Percentiles rank a stretch among this genome's conserved stretches.
Evolutionary conservation across 2,113 vertebrate genomes (phyloP).

Genomic region (Arenaria interpres): DNA sequence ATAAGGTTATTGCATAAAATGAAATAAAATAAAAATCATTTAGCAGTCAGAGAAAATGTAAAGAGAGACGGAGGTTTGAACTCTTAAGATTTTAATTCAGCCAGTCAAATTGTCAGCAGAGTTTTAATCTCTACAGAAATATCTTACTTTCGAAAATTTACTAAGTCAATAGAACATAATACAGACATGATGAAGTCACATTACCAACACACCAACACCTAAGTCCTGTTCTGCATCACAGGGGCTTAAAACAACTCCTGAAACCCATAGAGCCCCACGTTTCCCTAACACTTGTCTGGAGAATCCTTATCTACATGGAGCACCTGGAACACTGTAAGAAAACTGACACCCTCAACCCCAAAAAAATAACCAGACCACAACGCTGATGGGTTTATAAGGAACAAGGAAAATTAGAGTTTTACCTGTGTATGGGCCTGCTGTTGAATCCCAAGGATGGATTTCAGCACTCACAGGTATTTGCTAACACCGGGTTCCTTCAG

Average conservation of each 20-base stretch:
- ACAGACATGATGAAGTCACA: fast-evolving
- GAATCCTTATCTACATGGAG: background rate
- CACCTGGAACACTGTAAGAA: background rate
- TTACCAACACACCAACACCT: background rate
- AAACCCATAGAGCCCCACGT: fast-evolving
- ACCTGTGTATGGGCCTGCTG: background rate
- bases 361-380: background rate
- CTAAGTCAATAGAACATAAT: background rate
- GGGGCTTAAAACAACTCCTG: background rate
- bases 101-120: background rate
- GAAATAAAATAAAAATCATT: constrained; percentile 18
- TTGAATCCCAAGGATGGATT: background rate
- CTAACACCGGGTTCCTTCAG: background rate
- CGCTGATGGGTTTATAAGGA: background rate
- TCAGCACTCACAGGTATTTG: background rate
- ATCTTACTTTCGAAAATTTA: background rate
- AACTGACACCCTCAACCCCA: fast-evolving
- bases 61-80: background rate
- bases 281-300: background rate
- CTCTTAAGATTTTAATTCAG: background rate
- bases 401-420: background rate
- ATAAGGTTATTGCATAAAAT: background rate
- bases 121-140: background rate
- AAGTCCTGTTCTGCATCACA: background rate
- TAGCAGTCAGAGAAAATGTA: background rate